Evolutionary conservation across 2,888 invertebrate species (phyloP), one percentile per base, ranked within the genome.

Genomic region (Campaea margaritaria): DNA sequence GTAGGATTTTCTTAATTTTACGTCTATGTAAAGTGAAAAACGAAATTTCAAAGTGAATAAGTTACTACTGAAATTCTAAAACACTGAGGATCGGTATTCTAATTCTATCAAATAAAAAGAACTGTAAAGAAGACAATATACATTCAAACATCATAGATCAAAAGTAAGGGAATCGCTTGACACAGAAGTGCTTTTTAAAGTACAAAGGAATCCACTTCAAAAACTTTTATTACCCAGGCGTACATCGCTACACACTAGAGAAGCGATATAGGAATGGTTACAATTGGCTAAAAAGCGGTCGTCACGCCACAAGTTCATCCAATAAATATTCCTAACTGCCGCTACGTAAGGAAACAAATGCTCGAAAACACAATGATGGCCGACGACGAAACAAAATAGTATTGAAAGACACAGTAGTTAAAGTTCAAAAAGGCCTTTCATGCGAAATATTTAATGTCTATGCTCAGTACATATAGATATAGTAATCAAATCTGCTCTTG

Each of bases 291-390:
- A 91, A 90, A 89, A 89, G 81, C 81, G 83, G 76, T 59, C 82
- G 82, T 86, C 85, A 87, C 81, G 85, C 85, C 83, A 83, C 88
- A 89, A 91, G 88, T 91, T 90, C 85, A 83, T 81, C 83, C 88
- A 86, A 91, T 92, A 91, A 91, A 91, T 91, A 90, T 87, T 85
- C 87, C 83, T 87, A 91, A 91, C 90, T 90, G 88, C 90, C 85
- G 82, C 83, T 87, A 80, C 81, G 87, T 84, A 87, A 91, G 88
- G 88, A 90, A 90, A 87, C 87, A 86, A 91, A 89, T 86, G 87
- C 89, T 90, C 84, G 85, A 89, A 86, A 89, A 88, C 85, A 90
- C 87, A 87, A 86, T 87, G 88, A 89, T 86, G 83, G 84, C 79
- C 76, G 76, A 72, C 76, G 73, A 81, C 83, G 78, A 85, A 84